Evolutionary conservation across 2,113 vertebrate species (phyloP).

Genomic region (Lophura nycthemera): DNA sequence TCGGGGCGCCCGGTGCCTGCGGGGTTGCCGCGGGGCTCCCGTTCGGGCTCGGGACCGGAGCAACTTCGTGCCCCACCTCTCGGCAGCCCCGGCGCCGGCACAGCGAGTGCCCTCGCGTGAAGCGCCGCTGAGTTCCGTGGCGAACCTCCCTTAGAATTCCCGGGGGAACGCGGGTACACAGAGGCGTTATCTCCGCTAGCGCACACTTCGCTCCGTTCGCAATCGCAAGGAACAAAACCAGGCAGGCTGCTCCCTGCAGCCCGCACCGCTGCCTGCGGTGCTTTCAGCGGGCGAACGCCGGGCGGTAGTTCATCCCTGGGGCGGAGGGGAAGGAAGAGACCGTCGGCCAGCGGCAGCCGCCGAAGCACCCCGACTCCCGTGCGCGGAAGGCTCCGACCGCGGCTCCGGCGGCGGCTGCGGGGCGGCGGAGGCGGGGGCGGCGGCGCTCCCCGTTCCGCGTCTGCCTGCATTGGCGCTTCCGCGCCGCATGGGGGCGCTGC

Average conservation of each 20-base stretch:
- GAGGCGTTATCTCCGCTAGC: neutral
- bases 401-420: neutral
- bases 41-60: neutral
- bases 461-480: neutral
- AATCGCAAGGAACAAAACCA: neutral
- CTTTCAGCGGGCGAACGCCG: neutral
- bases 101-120: neutral
- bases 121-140: neutral
- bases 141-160: constrained; percentile 19
- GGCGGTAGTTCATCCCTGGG: neutral
- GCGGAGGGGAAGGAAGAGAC: neutral
- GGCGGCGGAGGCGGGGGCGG: neutral
- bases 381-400: neutral
- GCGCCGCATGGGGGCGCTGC: constrained; percentile 75
- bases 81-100: neutral
- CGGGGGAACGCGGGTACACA: neutral
- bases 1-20: neutral
- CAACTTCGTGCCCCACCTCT: neutral
- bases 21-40: neutral
- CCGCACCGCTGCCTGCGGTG: neutral
- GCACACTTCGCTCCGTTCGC: neutral
- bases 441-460: neutral
- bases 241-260: neutral
- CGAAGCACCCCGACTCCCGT: neutral
- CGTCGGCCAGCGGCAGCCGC: neutral